phyloP scores from a whole-genome alignment of 2,797 vertebrate genomes.

The Leptoclinus maculatus region DNA sequence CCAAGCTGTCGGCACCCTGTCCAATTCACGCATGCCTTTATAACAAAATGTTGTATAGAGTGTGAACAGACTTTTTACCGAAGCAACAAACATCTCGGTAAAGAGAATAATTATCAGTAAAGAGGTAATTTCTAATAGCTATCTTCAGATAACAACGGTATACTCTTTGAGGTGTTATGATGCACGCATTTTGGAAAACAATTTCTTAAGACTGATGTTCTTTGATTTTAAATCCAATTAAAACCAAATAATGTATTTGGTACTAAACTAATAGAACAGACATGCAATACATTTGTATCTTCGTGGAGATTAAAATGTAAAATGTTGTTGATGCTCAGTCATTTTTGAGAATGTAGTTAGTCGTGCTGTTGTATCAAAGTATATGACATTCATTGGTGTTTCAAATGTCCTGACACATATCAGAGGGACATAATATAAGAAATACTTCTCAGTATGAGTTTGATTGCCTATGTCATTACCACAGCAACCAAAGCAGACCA shows the following conservation, averaged over 20 bases:
- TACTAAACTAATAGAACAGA: not conserved
- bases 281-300: constrained; percentile 9
- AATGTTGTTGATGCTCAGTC: not conserved
- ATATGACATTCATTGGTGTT: constrained; percentile 16
- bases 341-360: not conserved
- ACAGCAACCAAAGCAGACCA: constrained; percentile 50
- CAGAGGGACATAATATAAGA: constrained; percentile 29
- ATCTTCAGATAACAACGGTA: constrained; percentile 3
- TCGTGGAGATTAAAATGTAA: not conserved
- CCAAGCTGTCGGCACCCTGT: constrained; percentile 75
- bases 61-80: constrained; percentile 68
- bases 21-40: constrained; percentile 67
- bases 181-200: constrained; percentile 10
- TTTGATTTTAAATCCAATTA: not conserved
- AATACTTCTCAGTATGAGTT: constrained; percentile 48
- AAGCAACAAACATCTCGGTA: constrained; percentile 48
- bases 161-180: not conserved
- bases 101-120: constrained; percentile 16
- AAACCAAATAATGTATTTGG: not conserved
- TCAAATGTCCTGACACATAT: constrained; percentile 37
- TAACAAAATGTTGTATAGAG: constrained; percentile 46
- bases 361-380: constrained; percentile 1
- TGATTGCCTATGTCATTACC: constrained; percentile 58
- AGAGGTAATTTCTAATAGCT: constrained; percentile 41
- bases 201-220: constrained; percentile 13